Percentiles rank a stretch among this genome's conserved stretches.
Conservation (phyloP, 2,797 vertebrate species). For the Gallirallus australis region DNA sequence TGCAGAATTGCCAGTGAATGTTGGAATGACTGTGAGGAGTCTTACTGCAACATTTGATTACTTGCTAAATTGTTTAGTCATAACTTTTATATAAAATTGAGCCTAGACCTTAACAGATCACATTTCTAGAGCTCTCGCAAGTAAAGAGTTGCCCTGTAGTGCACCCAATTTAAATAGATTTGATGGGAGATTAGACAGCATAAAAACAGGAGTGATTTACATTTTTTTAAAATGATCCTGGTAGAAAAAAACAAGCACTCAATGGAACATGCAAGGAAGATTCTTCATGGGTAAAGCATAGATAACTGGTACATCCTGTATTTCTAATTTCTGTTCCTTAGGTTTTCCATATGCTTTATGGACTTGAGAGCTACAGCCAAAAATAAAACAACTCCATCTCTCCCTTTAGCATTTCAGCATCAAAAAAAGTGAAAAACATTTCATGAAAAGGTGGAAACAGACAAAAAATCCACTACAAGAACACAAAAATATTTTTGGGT, state of each 20-base stretch:
- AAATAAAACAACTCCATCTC: not conserved
- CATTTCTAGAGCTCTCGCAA: not conserved
- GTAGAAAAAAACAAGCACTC: not conserved
- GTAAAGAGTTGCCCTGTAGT: not conserved
- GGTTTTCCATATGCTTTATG: not conserved
- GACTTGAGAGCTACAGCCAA: not conserved
- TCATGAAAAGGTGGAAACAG: not conserved
- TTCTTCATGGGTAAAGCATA: not conserved
- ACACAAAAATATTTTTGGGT: not conserved
- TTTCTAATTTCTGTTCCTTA: not conserved
- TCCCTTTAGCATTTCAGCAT: not conserved
- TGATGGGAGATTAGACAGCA: not conserved
- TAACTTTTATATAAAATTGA: not conserved
- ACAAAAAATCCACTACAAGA: not conserved
- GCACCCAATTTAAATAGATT: not conserved
- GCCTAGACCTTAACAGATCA: not conserved
- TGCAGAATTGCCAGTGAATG: not conserved
- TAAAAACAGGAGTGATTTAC: not conserved
- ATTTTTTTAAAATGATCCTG: not conserved
- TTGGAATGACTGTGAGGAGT: not conserved
- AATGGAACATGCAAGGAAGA: not conserved
- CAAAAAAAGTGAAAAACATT: not conserved
- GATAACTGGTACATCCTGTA: not conserved
- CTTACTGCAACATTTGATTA: not conserved
- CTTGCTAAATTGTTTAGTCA: not conserved